Evolutionary conservation across 2,888 invertebrate genomes (phyloP), one percentile per base, ranked within the genome.

Genomic region (Oscheius sp.): DNA sequence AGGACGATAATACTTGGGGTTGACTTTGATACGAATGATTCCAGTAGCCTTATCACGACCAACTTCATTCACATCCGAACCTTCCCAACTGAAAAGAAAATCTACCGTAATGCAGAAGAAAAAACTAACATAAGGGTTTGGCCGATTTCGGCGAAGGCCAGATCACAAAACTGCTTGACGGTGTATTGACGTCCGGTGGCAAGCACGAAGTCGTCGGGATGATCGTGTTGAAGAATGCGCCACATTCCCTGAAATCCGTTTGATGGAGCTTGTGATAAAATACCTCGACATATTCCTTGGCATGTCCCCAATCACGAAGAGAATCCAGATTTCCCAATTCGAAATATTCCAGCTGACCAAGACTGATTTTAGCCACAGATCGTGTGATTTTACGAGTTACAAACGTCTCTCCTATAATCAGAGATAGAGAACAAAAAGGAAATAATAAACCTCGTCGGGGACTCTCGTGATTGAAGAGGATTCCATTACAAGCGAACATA

Each of bases 321-420:
- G 97, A 93, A 88, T 96, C 95, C 84, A 98, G 89, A 87, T 95
- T 96, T 20, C 98, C 98, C 70, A 99, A 89, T 87, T 96, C 95
- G 23, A 85, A 71, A 33, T 64, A 70, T 37, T 94, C 92, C 87
- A 94, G 91, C 72, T 94, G 91, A 0, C 95, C 94, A 8, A 96
- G 90, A 68, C 91, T 91, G 81, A 99, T 97, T 90, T 98, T 98
- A 8, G 98, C 95, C 25, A 99, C 96, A 1, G 93, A 94, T 42
- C 98, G 90, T 0, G 98, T 97, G 74, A 98, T 95, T 89, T 98
- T 98, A 76, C 98, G 90, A 0, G 98, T 98, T 6, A 98, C 98
- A 89, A 98, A 98, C 86, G 94, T 99, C 89, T 97, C 97, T 12
- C 97, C 89, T 89, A 70, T n/a, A 73, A 39, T 37, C 8, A 25